Conservation (phyloP, 2,888 invertebrate species). For the Exephanes ischioxanthus region DNA sequence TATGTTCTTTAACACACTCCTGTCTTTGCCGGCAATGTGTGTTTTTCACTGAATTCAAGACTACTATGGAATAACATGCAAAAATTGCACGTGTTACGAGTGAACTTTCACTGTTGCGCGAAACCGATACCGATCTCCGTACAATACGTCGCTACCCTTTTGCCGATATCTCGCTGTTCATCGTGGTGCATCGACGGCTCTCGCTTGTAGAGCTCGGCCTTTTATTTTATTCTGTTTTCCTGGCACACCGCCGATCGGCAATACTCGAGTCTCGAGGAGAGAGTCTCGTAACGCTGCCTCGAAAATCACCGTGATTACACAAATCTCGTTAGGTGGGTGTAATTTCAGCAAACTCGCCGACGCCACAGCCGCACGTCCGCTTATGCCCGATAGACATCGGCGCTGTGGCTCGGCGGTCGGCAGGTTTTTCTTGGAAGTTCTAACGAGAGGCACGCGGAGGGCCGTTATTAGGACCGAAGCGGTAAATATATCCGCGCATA, state of each 20-base stretch:
- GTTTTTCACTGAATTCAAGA: not conserved
- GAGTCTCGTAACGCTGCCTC: slow-evolving; percentile 48
- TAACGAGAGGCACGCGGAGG: slow-evolving; percentile 71
- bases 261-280: slow-evolving; percentile 8
- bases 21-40: not conserved
- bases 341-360: slow-evolving; percentile 72
- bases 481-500: slow-evolving; percentile 51
- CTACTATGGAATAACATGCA: not conserved
- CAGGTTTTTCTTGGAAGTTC: slow-evolving; percentile 71
- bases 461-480: slow-evolving; percentile 72
- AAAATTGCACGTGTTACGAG: not conserved
- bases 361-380: slow-evolving; percentile 53
- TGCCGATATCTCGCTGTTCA: not conserved
- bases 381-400: slow-evolving; percentile 59
- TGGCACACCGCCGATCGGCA: not conserved
- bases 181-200: slow-evolving; percentile 26
- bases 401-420: slow-evolving; percentile 12
- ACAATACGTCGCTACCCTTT: not conserved
- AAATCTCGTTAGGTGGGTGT: slow-evolving; percentile 76
- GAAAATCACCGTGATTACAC: slow-evolving; percentile 76
- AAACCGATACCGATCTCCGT: not conserved
- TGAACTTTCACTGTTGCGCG: not conserved
- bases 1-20: not conserved
- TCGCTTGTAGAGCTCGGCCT: not conserved
- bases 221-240: slow-evolving; percentile 23